A percentile compares a stretch with the other conserved stretches of the same genome.
Evolutionary conservation across 1,140 invertebrate genomes (phyloP).

Genomic region (Procambarus clarkii): DNA sequence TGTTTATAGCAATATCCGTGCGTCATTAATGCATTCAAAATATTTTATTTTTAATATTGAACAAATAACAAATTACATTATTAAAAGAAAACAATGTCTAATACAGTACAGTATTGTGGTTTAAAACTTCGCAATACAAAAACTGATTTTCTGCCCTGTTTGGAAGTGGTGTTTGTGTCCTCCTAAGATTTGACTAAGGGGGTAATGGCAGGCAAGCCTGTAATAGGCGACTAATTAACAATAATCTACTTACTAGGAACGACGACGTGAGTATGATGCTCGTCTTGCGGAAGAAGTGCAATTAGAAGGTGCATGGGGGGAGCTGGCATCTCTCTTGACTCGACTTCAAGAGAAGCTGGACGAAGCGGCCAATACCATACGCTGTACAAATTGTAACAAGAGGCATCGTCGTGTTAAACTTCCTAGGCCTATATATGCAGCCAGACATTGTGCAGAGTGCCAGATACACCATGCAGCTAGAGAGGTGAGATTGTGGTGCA

Average conservation of each 20-base stretch:
- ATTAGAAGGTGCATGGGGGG: slow-evolving; percentile 69
- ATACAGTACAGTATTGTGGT: too few relatives aligned
- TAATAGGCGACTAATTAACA: too few relatives aligned
- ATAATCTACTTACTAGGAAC: slow-evolving; percentile 80
- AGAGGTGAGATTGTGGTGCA: slow-evolving; percentile 81
- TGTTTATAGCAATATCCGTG: too few relatives aligned
- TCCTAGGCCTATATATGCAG: slow-evolving; percentile 90
- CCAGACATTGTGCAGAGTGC: slow-evolving; percentile 91
- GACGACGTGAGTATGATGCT: slow-evolving; percentile 85
- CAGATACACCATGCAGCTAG: slow-evolving; percentile 93
- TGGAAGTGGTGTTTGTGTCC: too few relatives aligned
- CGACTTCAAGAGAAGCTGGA: slow-evolving; percentile 92
- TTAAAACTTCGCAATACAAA: too few relatives aligned
- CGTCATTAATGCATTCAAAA: too few relatives aligned
- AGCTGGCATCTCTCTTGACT: slow-evolving; percentile 69
- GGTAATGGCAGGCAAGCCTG: too few relatives aligned
- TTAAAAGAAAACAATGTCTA: too few relatives aligned
- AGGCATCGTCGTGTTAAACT: slow-evolving; percentile 90
- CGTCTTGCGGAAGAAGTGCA: slow-evolving; percentile 81
- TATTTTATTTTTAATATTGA: too few relatives aligned
- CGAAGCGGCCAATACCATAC: slow-evolving; percentile 91
- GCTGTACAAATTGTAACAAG: slow-evolving; percentile 92
- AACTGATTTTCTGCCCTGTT: too few relatives aligned
- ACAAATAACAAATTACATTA: too few relatives aligned
- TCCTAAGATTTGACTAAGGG: too few relatives aligned